Base-by-base conservation (phyloP, 2,797 vertebrate genomes). In the Hephaestus fuliginosus region DNA sequence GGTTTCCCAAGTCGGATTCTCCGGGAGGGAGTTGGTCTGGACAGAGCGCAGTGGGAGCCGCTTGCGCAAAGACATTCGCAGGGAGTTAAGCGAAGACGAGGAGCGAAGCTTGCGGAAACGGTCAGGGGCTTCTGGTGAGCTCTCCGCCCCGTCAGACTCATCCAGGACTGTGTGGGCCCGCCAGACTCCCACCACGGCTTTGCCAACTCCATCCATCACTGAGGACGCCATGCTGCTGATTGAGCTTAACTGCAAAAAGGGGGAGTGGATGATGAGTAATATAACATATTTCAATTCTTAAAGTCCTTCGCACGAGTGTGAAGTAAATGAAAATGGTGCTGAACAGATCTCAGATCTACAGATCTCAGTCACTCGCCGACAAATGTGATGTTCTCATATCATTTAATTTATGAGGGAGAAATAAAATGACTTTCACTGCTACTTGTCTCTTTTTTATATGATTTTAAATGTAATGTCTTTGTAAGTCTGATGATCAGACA, bases 21-120 rank as follows among this genome's bases (percentile, higher is more conserved):
- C 89, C 0, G 91, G 88, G 3, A 95, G 88, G 28, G 92, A 95
- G 89, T 95, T 96, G 62, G 96, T 20, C 88, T 97, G 96, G 51
- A 97, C 89, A 0, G 92, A 84, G 25, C 96, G 95, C n/a, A 99
- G 87, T 0, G 97, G 97, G 33, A 96, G 94, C 53, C 96, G 89
- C 70, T 97, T 97, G 48, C 97, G 94, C 78, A 99, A 86, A 43
- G 97, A 96, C 95, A 95, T 97, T 56, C 96, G 82, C 73, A 98
- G 83, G 3, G 96, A 96, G 61, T 95, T 97, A 3, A 98, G 93
- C 1, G 97, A 94, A 20, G 95, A 93, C 0, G 95, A 91, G 9
- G 96, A 91, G 20, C 92, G 89, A 18, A 94, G 95, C 71, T 91
- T 96, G 20, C 91, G 95, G 91, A 96, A 93, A 7, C 74, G 93